Evolutionary conservation across 2,113 vertebrate genomes (phyloP).

Genomic region (Cacatua alba): DNA sequence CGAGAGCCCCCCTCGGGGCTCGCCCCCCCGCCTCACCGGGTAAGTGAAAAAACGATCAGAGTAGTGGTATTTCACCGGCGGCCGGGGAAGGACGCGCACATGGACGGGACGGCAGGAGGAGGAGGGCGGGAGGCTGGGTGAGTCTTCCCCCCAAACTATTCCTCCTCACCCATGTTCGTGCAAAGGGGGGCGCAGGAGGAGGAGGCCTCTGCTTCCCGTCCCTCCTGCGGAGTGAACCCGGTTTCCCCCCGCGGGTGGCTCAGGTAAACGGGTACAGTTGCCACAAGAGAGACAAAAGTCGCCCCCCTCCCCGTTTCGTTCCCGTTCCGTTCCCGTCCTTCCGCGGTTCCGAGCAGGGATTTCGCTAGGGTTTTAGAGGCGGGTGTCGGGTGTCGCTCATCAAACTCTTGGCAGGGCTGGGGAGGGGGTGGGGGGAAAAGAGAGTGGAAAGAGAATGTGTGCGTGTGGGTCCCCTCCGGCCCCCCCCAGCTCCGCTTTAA

Average conservation of each 20-base stretch:
- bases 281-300: conserved; percentile 25
- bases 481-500: not conserved
- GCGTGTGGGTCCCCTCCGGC: not conserved
- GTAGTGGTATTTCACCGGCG: no score
- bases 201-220: not conserved
- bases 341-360: not conserved
- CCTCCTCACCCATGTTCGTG: not conserved
- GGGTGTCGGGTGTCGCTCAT: conserved; percentile 47
- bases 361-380: not conserved
- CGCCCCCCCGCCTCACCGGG: no score
- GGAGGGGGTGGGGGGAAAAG: not conserved
- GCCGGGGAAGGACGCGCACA: not conserved
- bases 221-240: not conserved
- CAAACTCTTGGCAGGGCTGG: not conserved
- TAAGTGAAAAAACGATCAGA: no score
- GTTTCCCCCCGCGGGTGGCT: not conserved
- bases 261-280: not conserved
- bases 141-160: not conserved
- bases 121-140: not conserved
- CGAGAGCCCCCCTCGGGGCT: no score
- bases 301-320: not conserved
- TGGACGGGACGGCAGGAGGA: not conserved
- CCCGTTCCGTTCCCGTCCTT: not conserved
- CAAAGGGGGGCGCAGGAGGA: not conserved
- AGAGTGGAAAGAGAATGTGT: not conserved